phyloP scores from a whole-genome alignment of 1,140 invertebrate species.

The Lineus longissimus region DNA sequence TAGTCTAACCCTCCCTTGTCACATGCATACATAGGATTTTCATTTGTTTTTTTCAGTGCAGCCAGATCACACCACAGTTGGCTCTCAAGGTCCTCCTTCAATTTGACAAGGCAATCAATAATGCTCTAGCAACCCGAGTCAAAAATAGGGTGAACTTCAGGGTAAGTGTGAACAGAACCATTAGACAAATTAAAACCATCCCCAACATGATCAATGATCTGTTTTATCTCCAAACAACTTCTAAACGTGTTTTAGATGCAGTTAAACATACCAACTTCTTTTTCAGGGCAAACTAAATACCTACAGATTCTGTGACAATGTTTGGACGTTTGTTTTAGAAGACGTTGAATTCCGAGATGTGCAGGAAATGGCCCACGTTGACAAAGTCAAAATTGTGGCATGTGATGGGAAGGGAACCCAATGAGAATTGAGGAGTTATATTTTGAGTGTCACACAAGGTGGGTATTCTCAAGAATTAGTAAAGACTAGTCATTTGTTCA shows the following conservation, averaged over 20 bases:
- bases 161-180: constrained; percentile 50
- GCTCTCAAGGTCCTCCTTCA: constrained; percentile 89
- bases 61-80: constrained; percentile 88
- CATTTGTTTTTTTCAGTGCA: constrained; percentile 70
- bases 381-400: constrained; percentile 99
- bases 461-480: too few relatives aligned
- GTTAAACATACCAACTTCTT: too few relatives aligned
- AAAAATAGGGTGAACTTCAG: constrained; percentile 92
- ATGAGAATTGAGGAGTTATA: too few relatives aligned
- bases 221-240: not conserved
- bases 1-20: too few relatives aligned
- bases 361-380: constrained; percentile 88
- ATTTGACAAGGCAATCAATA: constrained; percentile 97
- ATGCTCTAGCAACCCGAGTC: constrained; percentile 84
- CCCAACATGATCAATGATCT: not conserved
- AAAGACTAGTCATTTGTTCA: too few relatives aligned
- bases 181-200: not conserved
- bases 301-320: constrained; percentile 99
- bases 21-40: too few relatives aligned
- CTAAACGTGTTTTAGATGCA: not conserved
- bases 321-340: constrained; percentile 99
- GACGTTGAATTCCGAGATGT: constrained; percentile 97
- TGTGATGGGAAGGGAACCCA: constrained; percentile 89
- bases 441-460: too few relatives aligned
- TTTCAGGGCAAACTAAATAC: constrained; percentile 88